Evolutionary conservation across 2,797 vertebrate genomes (phyloP).

Genomic region (Nannoperca australis): DNA sequence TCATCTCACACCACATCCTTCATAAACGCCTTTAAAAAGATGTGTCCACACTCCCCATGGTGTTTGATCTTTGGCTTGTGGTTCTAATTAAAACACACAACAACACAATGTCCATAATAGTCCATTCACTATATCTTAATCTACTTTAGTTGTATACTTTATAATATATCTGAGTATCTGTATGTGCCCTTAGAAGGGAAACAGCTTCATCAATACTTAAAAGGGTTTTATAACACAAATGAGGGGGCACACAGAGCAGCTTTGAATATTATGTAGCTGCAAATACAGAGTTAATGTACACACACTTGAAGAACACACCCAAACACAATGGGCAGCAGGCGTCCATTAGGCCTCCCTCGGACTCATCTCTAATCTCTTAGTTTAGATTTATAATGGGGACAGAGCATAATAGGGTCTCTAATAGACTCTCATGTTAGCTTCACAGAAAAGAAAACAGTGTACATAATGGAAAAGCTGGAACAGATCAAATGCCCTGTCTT

Average conservation of each 20-base stretch:
- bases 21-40: constrained; percentile 24
- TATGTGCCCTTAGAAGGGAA: background rate
- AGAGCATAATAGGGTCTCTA: constrained; percentile 33
- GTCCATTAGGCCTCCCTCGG: constrained; percentile 22
- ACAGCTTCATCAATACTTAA: background rate
- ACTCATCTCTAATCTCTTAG: constrained; percentile 43
- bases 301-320: background rate
- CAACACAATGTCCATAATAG: background rate
- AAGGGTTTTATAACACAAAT: constrained; percentile 24
- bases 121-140: background rate
- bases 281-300: constrained; percentile 1
- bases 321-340: constrained; percentile 14
- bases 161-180: background rate
- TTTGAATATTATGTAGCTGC: constrained; percentile 4
- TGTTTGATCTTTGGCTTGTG: constrained; percentile 21
- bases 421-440: constrained; percentile 39
- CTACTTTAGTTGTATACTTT: background rate
- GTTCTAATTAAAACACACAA: constrained; percentile 13
- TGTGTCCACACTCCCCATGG: background rate
- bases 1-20: constrained; percentile 28
- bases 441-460: constrained; percentile 33
- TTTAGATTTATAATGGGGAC: constrained; percentile 42
- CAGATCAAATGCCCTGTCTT: constrained; percentile 39
- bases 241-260: background rate
- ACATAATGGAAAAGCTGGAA: constrained; percentile 26